Evolutionary conservation across 2,888 invertebrate genomes (phyloP).

Genomic region (Spodoptera picta): DNA sequence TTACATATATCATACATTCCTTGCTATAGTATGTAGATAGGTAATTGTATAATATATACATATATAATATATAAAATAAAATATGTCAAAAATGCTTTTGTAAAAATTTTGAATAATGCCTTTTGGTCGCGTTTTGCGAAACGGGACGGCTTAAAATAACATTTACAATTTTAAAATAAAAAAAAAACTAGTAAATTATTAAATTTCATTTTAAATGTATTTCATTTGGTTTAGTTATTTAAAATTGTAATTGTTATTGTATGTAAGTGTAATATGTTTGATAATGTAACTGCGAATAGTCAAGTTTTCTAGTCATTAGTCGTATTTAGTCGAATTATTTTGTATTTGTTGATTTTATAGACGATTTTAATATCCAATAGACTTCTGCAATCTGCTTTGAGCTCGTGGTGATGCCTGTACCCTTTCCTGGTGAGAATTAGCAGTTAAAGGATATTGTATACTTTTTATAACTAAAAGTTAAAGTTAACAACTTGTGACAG

Average conservation of each 20-base stretch:
- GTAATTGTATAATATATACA: conserved; percentile 66
- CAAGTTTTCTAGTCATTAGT: conserved; percentile 47
- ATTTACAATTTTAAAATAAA: conserved; percentile 41
- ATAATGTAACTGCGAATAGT: conserved; percentile 31
- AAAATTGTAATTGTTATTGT: conserved; percentile 44
- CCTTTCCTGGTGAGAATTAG: no score
- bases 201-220: not conserved
- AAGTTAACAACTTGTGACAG: no score
- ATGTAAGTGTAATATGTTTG: conserved; percentile 26
- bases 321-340: conserved; percentile 51
- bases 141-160: conserved; percentile 10
- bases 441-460: no score
- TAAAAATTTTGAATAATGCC: conserved; percentile 47
- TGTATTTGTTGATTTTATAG: conserved; percentile 47
- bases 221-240: not conserved
- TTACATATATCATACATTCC: conserved; percentile 13
- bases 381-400: not conserved
- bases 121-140: conserved; percentile 45
- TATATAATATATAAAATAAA: conserved; percentile 6
- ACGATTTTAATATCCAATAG: conserved; percentile 10
- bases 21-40: conserved; percentile 64
- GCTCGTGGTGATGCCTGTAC: no score
- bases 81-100: conserved; percentile 61
- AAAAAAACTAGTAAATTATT: not conserved
- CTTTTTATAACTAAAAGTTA: no score